These are phyloP conservation scores for Philypnodon macrostomus DNA, from an alignment of 2,797 vertebrate species.

Conservation along the genomic window DNA sequence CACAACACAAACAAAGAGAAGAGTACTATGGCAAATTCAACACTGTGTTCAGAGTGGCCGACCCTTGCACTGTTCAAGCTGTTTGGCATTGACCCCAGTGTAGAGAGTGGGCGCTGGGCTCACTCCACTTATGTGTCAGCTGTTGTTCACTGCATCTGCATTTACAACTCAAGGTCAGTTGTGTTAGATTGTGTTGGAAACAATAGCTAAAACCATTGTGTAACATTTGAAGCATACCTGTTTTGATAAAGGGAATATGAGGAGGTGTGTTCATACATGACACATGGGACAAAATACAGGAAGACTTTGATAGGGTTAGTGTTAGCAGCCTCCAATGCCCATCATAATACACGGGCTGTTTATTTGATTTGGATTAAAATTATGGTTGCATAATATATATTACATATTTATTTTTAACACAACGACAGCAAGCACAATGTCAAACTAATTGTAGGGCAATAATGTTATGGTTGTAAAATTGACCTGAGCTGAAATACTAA, in stretches of 20 bases:
- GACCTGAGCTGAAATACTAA: too few species aligned
- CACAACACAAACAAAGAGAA: slow-evolving; percentile 8
- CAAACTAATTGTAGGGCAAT: too few species aligned
- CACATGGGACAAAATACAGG: background rate
- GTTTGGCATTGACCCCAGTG: slow-evolving; percentile 29
- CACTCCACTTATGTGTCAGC: slow-evolving; percentile 1
- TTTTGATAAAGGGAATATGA: too few species aligned
- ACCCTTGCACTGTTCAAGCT: slow-evolving; percentile 24
- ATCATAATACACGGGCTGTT: too few species aligned
- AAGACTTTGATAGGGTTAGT: slow-evolving; percentile 3
- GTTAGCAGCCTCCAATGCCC: background rate
- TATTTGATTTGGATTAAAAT: too few species aligned
- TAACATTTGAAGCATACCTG: background rate
- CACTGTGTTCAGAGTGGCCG: background rate
- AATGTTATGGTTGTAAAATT: too few species aligned
- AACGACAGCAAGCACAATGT: too few species aligned
- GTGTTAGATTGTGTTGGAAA: background rate
- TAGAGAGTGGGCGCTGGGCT: background rate
- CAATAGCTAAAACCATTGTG: background rate
- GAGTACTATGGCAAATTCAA: slow-evolving; percentile 1
- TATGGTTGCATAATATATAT: too few species aligned
- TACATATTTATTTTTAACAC: too few species aligned
- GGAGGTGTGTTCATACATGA: background rate
- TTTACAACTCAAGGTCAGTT: background rate
- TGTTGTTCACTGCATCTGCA: slow-evolving; percentile 1